phyloP scores from a whole-genome alignment of 2,113 vertebrate genomes.

The Microtus ochrogaster region DNA sequence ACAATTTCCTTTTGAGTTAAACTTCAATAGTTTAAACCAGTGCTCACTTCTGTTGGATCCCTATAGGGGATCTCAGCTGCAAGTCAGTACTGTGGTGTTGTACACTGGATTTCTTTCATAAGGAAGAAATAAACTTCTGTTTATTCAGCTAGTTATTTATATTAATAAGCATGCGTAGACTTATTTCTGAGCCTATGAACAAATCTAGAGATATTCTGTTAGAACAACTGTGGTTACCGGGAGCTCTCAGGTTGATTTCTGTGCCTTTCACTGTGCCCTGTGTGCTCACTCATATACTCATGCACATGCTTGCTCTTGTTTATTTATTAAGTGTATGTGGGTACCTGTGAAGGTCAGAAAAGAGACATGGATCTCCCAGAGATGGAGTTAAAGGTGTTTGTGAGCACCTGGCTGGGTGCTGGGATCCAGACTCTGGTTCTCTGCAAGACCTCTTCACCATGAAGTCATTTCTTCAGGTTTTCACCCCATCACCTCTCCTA shows the following conservation, averaged over 20 bases:
- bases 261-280: background rate
- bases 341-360: background rate
- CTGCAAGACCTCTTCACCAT: background rate
- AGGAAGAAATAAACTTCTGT: background rate
- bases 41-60: background rate
- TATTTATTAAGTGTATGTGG: background rate
- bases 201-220: background rate
- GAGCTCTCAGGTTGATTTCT: background rate
- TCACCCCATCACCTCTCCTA: background rate
- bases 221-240: background rate
- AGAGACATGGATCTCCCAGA: background rate
- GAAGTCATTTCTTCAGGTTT: background rate
- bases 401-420: background rate
- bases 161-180: background rate
- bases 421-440: background rate
- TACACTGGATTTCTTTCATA: background rate
- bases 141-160: conserved; percentile 19
- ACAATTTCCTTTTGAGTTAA: conserved; percentile 38
- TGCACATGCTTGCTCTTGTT: background rate
- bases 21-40: background rate
- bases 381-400: background rate
- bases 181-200: background rate
- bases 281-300: background rate
- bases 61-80: background rate
- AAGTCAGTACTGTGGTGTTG: background rate